Evolutionary conservation across 2,113 vertebrate species (phyloP).

Genomic region (Orcinus orca): DNA sequence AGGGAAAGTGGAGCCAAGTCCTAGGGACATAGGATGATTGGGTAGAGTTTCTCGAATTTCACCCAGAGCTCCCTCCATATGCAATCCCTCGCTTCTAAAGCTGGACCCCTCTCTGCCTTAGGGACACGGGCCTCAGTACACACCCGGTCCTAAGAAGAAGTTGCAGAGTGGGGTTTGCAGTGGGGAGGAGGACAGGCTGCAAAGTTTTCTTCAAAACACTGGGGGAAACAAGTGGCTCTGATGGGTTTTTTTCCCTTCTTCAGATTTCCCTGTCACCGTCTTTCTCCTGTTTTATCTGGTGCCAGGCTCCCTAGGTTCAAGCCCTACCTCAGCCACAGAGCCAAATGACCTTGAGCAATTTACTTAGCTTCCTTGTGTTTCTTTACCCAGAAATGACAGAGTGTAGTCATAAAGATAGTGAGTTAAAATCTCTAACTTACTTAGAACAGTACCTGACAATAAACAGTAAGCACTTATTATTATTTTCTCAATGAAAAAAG

Average conservation of each 20-base stretch:
- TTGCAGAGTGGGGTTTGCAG: neutral
- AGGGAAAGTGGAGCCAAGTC: neutral
- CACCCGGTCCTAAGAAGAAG: neutral
- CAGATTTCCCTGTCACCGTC: neutral
- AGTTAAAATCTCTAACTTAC: neutral
- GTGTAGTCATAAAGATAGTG: neutral
- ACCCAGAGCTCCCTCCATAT: neutral
- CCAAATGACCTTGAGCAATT: neutral
- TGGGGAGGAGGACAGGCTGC: too few relatives aligned
- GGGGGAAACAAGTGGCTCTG: neutral
- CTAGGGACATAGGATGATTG: neutral
- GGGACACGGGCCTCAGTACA: neutral
- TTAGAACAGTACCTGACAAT: neutral
- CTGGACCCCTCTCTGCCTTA: neutral
- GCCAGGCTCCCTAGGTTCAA: neutral
- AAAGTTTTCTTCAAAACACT: neutral
- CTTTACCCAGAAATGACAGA: neutral
- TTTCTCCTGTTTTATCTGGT: neutral
- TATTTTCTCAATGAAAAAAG: neutral
- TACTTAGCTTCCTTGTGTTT: neutral
- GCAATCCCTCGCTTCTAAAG: neutral
- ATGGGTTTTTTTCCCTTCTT: neutral
- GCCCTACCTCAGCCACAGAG: neutral
- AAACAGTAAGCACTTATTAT: neutral
- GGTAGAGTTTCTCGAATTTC: neutral